Conservation (phyloP, 2,797 vertebrate species). For the Pseudopleuronectes americanus region DNA sequence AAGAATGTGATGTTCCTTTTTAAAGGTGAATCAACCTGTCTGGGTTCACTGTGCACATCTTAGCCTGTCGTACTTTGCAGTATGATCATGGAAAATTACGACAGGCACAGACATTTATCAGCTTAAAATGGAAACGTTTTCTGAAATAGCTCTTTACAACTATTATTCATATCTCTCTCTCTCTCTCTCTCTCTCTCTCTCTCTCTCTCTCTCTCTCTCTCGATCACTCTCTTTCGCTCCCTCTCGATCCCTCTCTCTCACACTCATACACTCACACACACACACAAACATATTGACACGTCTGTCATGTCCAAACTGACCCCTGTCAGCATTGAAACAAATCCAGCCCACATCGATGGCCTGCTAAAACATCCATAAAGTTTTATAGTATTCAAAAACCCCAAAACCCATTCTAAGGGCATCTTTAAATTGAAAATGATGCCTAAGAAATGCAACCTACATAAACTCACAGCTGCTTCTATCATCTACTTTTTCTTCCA, state of each 20-base stretch:
- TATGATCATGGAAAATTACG: background rate
- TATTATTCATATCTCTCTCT: no score
- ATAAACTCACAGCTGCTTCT: conserved; percentile 23
- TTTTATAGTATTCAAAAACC: background rate
- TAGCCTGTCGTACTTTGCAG: conserved; percentile 10
- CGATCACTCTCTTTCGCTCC: no score
- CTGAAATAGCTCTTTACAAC: background rate
- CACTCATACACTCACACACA: no score
- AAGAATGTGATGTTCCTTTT: conserved; percentile 9
- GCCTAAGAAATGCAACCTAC: background rate
- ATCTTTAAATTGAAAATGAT: background rate
- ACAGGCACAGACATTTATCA: background rate
- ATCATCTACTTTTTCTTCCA: conserved; percentile 2
- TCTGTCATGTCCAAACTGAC: no score
- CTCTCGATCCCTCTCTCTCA: no score
- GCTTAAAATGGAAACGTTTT: background rate
- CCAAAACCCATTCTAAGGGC: background rate
- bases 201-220: no score
- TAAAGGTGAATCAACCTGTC: conserved; percentile 9
- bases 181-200: no score
- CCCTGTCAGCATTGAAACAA: no score
- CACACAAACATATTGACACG: no score
- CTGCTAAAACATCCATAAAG: no score
- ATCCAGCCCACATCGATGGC: no score
- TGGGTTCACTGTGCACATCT: conserved; percentile 5